phyloP scores from a whole-genome alignment of 2,797 vertebrate species.

The Channa striata region DNA sequence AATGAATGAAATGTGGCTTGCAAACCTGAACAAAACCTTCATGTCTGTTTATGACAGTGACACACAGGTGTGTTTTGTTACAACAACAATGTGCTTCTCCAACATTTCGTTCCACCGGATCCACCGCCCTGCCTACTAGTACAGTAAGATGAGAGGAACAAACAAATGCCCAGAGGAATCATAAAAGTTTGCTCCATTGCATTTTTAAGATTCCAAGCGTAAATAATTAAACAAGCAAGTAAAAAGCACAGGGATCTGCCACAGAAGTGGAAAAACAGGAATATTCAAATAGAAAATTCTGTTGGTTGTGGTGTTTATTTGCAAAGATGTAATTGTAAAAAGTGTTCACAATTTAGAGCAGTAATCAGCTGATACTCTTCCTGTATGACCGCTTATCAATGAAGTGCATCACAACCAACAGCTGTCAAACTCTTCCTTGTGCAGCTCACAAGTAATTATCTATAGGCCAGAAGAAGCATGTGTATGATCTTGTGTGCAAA shows the following conservation, averaged over 20 bases:
- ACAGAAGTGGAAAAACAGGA: background rate
- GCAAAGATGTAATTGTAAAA: background rate
- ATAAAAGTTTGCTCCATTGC: constrained; percentile 36
- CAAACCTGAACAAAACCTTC: constrained; percentile 54
- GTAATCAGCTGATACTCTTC: constrained; percentile 16
- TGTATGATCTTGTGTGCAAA: constrained; percentile 15
- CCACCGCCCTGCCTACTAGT: constrained; percentile 18
- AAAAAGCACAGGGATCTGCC: constrained; percentile 10
- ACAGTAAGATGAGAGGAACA: constrained; percentile 52
- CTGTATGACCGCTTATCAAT: background rate
- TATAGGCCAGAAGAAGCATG: background rate
- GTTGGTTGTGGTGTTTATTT: background rate
- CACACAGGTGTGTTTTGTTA: constrained; percentile 67
- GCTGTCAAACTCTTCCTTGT: constrained; percentile 12
- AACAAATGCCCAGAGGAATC: constrained; percentile 51
- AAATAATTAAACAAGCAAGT: constrained; percentile 25
- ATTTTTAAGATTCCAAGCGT: constrained; percentile 54
- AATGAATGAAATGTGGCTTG: constrained; percentile 58
- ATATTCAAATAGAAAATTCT: background rate
- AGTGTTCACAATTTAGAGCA: background rate
- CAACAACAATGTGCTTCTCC: constrained; percentile 57
- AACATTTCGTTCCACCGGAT: constrained; percentile 57
- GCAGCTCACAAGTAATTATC: background rate
- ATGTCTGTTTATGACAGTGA: constrained; percentile 68
- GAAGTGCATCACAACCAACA: background rate